phyloP scores from a whole-genome alignment of 2,888 invertebrate genomes.

The Lomographa bimaculata region DNA sequence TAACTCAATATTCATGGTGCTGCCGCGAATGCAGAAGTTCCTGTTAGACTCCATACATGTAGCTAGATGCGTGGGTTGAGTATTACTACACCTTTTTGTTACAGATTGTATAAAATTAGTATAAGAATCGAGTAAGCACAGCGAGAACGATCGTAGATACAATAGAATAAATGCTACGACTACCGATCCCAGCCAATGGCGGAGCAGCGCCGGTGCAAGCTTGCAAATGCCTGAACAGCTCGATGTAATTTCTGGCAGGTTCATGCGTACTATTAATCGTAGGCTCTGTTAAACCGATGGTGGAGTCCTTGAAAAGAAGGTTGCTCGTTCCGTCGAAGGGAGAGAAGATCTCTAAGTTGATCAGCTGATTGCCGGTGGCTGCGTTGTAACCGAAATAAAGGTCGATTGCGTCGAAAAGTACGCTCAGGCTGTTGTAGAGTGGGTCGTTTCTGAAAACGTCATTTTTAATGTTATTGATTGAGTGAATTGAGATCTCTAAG shows the following conservation, averaged over 20 bases:
- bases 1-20: no score
- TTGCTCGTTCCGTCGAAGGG: conserved; percentile 78
- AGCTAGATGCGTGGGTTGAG: no score
- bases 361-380: conserved; percentile 53
- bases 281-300: conserved; percentile 79
- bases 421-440: conserved; percentile 53
- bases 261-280: conserved; percentile 51
- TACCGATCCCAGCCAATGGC: conserved; percentile 39
- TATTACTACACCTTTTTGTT: no score
- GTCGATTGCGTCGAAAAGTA: conserved; percentile 73
- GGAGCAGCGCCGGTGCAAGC: conserved; percentile 56
- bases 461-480: no score
- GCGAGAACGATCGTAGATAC: conserved; percentile 50
- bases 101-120: conserved; percentile 21
- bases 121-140: conserved; percentile 45
- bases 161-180: conserved; percentile 48
- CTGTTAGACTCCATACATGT: no score
- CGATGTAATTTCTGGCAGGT: conserved; percentile 81
- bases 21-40: no score
- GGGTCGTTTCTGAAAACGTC: conserved; percentile 62
- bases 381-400: conserved; percentile 77
- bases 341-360: conserved; percentile 83
- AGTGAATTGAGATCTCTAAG: no score
- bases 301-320: conserved; percentile 86
- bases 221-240: conserved; percentile 75